Conservation (phyloP, 1,140 invertebrate genomes). For the Condylostylus longicornis region DNA sequence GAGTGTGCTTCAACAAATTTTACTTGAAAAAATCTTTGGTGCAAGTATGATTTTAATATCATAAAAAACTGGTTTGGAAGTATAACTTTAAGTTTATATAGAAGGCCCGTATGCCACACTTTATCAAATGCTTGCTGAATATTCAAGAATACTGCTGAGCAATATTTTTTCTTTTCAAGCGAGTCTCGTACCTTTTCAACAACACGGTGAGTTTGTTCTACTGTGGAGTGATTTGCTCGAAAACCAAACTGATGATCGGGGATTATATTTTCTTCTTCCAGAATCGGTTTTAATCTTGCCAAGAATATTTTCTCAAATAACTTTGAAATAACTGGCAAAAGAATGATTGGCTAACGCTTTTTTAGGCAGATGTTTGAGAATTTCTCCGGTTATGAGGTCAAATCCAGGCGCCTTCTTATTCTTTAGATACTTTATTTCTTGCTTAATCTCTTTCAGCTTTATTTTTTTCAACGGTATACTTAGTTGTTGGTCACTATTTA, state of each 20-base stretch:
- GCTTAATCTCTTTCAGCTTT: constrained; percentile 7
- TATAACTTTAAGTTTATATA: constrained; percentile 16
- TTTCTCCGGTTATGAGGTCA: constrained; percentile 8
- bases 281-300: constrained; percentile 11
- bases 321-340: constrained; percentile 18
- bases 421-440: constrained; percentile 9
- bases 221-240: constrained; percentile 13
- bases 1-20: constrained; percentile 12
- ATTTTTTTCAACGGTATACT: constrained; percentile 2
- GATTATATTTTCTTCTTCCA: constrained; percentile 8
- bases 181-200: constrained; percentile 9
- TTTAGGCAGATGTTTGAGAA: constrained; percentile 6
- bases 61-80: constrained; percentile 11
- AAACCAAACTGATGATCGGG: constrained; percentile 17
- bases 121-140: constrained; percentile 24
- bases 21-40: constrained; percentile 13
- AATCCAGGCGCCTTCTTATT: constrained; percentile 12
- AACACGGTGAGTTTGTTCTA: constrained; percentile 16
- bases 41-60: constrained; percentile 14
- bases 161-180: constrained; percentile 20
- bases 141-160: constrained; percentile 20
- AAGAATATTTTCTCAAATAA: constrained; percentile 18
- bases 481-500: constrained; percentile 4
- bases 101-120: constrained; percentile 26
- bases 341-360: constrained; percentile 10